Percentiles rank a stretch among this genome's conserved stretches.
phyloP scores from a whole-genome alignment of 2,113 vertebrate species.

The Rallus limicola region DNA sequence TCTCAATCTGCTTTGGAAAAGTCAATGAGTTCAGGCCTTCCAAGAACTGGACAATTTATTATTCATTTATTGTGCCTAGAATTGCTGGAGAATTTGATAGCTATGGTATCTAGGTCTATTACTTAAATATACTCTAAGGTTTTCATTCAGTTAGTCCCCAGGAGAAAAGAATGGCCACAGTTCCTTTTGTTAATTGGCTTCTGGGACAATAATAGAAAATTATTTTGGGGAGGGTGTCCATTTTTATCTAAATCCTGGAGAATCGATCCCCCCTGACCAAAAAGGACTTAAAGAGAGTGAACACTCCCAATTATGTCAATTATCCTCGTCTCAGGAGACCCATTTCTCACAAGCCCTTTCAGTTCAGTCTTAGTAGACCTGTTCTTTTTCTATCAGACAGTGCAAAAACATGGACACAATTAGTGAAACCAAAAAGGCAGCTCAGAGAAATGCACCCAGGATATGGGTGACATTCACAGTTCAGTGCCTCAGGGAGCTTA shows the following conservation, averaged over 20 bases:
- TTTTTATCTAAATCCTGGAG: conserved; percentile 41
- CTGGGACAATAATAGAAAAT: conserved; percentile 43
- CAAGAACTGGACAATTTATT: background rate
- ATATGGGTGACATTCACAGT: background rate
- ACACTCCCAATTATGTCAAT: conserved; percentile 44
- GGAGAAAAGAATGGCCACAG: background rate
- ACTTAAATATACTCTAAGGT: background rate
- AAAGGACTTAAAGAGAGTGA: conserved; percentile 26
- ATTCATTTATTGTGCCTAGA: background rate
- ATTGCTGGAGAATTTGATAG: background rate
- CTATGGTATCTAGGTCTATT: background rate
- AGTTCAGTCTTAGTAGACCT: conserved; percentile 3
- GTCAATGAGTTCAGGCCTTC: background rate
- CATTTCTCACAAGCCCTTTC: conserved; percentile 31
- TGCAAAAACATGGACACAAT: conserved; percentile 2
- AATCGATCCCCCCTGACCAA: conserved; percentile 41
- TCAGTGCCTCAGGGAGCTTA: background rate
- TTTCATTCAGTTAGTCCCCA: background rate
- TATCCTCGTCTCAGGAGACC: conserved; percentile 53
- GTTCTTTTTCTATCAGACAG: conserved; percentile 6
- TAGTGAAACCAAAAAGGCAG: background rate
- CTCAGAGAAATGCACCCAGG: background rate
- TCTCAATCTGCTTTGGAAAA: background rate
- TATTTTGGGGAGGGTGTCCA: conserved; percentile 4
- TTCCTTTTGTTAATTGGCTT: conserved; percentile 48